These are phyloP conservation scores for Dolomedes plantarius DNA, from an alignment of 2,888 invertebrate genomes.

Conservation along the genomic window DNA sequence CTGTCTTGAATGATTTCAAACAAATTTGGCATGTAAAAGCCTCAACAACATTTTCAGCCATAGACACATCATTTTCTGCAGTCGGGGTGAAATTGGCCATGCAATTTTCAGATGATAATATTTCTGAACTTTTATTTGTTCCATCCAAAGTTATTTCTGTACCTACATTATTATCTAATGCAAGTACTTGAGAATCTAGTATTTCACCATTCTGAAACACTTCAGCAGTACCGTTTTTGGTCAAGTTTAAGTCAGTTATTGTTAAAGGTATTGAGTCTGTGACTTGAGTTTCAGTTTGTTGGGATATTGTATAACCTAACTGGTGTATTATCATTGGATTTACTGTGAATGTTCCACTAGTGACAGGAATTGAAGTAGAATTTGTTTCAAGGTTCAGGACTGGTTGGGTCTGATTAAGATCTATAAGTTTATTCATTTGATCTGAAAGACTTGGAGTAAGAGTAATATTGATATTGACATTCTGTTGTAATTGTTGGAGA, in stretches of 20 bases:
- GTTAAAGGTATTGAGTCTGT: slow-evolving; percentile 49
- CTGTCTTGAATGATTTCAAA: slow-evolving; percentile 55
- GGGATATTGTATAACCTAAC: slow-evolving; percentile 49
- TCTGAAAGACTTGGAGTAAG: slow-evolving; percentile 75
- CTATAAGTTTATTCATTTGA: slow-evolving; percentile 9
- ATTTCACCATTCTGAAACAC: slow-evolving; percentile 30
- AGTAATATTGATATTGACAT: slow-evolving; percentile 77
- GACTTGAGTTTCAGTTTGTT: slow-evolving; percentile 33
- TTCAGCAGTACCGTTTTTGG: slow-evolving; percentile 29
- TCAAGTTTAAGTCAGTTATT: slow-evolving; percentile 29
- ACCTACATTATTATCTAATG: slow-evolving; percentile 9
- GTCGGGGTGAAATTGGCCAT: background rate
- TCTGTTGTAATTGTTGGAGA: slow-evolving; percentile 78
- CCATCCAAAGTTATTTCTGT: slow-evolving; percentile 15
- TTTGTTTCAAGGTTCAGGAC: slow-evolving; percentile 39
- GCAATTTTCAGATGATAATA: background rate
- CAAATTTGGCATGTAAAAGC: slow-evolving; percentile 34
- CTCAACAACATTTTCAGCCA: background rate
- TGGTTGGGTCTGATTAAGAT: slow-evolving; percentile 36
- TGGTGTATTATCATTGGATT: slow-evolving; percentile 70
- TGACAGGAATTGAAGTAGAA: background rate
- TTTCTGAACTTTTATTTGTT: slow-evolving; percentile 18
- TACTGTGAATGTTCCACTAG: slow-evolving; percentile 41
- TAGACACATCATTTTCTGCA: background rate
- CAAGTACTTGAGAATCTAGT: slow-evolving; percentile 42